These are phyloP conservation scores for Aphyosemion australe DNA, from an alignment of 2,113 vertebrate genomes.

Conservation along the genomic window DNA sequence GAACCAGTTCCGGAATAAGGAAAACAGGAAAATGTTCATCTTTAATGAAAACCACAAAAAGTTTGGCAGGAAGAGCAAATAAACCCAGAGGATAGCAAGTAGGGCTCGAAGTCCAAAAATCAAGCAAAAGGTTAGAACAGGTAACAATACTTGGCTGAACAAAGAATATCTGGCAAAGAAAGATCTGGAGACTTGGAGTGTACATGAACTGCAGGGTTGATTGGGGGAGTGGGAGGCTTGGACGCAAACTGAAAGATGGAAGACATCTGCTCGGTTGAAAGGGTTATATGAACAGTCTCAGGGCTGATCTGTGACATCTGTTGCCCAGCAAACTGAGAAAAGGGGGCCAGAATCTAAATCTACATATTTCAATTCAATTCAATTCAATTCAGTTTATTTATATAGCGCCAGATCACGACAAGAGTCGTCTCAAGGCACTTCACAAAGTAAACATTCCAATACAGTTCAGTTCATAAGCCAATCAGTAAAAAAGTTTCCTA, in stretches of 20 bases:
- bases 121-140: background rate
- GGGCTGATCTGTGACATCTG: background rate
- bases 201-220: background rate
- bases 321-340: background rate
- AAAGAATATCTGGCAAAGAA: background rate
- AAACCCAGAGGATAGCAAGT: background rate
- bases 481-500: too few species aligned
- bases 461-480: too few species aligned
- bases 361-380: too few species aligned
- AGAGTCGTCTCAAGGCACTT: too few species aligned
- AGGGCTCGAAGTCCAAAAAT: background rate
- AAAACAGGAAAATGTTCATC: background rate
- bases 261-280: constrained; percentile 8
- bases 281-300: background rate
- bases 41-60: constrained; percentile 1
- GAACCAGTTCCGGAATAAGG: too few species aligned
- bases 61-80: too few species aligned
- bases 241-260: background rate
- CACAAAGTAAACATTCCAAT: too few species aligned
- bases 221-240: background rate
- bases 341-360: background rate
- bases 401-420: too few species aligned
- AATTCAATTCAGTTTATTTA: too few species aligned
- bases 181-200: background rate
- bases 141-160: constrained; percentile 3